These are phyloP conservation scores for Struthio camelus DNA, from an alignment of 2,113 vertebrate genomes.

Conservation along the genomic window DNA sequence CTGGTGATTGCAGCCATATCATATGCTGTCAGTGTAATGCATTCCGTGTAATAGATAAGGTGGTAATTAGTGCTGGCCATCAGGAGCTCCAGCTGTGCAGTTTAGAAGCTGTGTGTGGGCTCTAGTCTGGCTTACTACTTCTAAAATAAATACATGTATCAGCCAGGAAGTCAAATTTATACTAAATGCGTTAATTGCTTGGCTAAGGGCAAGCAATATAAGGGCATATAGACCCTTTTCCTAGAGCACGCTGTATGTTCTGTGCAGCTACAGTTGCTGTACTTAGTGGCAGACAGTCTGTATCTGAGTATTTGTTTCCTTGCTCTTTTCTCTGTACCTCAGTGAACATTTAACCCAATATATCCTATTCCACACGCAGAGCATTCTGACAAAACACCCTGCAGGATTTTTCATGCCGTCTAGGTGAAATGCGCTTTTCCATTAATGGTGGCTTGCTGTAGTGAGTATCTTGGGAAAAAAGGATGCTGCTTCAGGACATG, in stretches of 20 bases:
- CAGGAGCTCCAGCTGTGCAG: neutral
- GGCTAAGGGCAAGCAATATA: accelerated
- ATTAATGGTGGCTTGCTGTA: neutral
- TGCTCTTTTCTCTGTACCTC: neutral
- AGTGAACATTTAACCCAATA: neutral
- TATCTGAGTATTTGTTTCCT: neutral
- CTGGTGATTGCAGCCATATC: neutral
- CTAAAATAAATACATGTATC: neutral
- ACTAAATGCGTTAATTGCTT: neutral
- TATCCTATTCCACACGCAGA: neutral
- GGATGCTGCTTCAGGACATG: neutral
- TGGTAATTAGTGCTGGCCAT: neutral
- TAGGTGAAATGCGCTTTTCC: neutral
- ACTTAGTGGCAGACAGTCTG: neutral
- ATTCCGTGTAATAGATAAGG: neutral
- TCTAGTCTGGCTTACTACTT: neutral
- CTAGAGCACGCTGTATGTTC: neutral
- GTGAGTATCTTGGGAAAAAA: neutral
- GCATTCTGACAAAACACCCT: neutral
- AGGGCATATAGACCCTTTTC: neutral
- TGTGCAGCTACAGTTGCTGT: neutral
- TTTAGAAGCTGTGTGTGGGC: neutral
- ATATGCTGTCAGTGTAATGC: neutral
- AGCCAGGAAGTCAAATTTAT: neutral
- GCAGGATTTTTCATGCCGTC: neutral